Percentiles rank a stretch among this genome's conserved stretches.
Evolutionary conservation across 2,888 invertebrate species (phyloP).

Genomic region (Elysia crispata): DNA sequence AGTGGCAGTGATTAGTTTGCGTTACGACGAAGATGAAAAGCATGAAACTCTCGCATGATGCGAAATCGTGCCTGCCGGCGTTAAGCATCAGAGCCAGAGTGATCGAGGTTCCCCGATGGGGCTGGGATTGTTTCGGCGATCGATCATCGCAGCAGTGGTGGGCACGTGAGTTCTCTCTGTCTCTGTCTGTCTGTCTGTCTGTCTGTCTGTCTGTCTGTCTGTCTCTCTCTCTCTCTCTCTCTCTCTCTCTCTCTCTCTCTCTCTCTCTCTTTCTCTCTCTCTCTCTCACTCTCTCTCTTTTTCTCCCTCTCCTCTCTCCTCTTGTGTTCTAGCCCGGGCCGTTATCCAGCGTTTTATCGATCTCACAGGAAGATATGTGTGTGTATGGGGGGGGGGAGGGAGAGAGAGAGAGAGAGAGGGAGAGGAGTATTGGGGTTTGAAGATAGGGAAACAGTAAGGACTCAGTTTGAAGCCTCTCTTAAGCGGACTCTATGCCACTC

Average conservation of each 20-base stretch:
- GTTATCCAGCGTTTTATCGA: background rate
- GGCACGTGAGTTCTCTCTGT: background rate
- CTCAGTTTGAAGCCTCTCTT: no score
- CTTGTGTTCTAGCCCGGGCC: background rate
- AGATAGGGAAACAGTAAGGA: no score
- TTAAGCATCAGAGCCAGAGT: no score
- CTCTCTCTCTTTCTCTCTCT: slow-evolving; percentile 23
- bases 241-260: background rate
- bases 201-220: background rate
- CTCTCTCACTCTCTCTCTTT: slow-evolving; percentile 29
- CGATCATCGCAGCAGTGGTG: background rate
- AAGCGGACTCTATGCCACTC: no score
- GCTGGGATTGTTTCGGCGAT: background rate
- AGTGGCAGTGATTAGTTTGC: no score
- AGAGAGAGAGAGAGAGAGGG: no score
- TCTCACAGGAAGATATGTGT: background rate
- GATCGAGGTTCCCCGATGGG: no score
- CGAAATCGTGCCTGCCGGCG: no score
- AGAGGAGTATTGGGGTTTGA: no score
- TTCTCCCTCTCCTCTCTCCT: background rate
- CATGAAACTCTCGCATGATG: no score
- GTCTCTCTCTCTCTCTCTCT: slow-evolving; percentile 21
- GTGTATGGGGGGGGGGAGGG: no score
- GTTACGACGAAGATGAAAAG: no score
- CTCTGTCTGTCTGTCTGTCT: slow-evolving; percentile 9